A percentile compares a stretch with the other conserved stretches of the same genome.
These are phyloP conservation scores for Cinara cedri DNA, from an alignment of 2,888 invertebrate species.

Conservation along the genomic window DNA sequence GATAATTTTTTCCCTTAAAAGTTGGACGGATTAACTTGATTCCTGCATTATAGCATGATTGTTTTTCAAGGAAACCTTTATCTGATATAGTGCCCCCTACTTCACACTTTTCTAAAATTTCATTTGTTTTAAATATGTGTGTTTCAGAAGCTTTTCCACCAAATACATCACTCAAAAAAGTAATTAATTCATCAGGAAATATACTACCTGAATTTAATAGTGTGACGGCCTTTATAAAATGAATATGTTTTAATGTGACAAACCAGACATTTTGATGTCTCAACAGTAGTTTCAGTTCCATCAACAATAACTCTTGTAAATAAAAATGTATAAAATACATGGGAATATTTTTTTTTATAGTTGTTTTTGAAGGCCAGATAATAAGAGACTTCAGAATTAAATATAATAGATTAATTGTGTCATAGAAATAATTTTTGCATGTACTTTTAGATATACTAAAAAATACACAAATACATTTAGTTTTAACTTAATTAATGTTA, in stretches of 20 bases:
- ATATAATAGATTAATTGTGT: conserved; percentile 29
- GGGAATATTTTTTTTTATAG: conserved; percentile 54
- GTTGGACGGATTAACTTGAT: too few relatives aligned
- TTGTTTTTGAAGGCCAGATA: conserved; percentile 51
- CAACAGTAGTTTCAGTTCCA: conserved; percentile 30
- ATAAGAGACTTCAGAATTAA: conserved; percentile 29
- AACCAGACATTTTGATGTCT: conserved; percentile 55
- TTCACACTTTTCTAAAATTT: too few relatives aligned
- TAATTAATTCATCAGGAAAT: conserved; percentile 56
- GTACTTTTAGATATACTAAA: conserved; percentile 27
- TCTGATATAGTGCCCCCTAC: too few relatives aligned
- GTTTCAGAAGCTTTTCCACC: conserved; percentile 58
- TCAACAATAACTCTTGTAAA: conserved; percentile 53
- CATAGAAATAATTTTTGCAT: conserved; percentile 7
- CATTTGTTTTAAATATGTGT: too few relatives aligned
- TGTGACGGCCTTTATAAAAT: conserved; percentile 56
- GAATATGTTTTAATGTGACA: conserved; percentile 57
- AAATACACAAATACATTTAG: not conserved
- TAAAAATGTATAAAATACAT: conserved; percentile 47
- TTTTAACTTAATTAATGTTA: not conserved
- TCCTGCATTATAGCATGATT: conserved; percentile 45
- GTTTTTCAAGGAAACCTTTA: too few relatives aligned
- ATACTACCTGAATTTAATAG: conserved; percentile 55
- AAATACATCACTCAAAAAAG: conserved; percentile 55
- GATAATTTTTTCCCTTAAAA: too few relatives aligned